These are phyloP conservation scores for Rhegmatorhina hoffmannsi DNA, from an alignment of 2,113 vertebrate species.

Conservation along the genomic window DNA sequence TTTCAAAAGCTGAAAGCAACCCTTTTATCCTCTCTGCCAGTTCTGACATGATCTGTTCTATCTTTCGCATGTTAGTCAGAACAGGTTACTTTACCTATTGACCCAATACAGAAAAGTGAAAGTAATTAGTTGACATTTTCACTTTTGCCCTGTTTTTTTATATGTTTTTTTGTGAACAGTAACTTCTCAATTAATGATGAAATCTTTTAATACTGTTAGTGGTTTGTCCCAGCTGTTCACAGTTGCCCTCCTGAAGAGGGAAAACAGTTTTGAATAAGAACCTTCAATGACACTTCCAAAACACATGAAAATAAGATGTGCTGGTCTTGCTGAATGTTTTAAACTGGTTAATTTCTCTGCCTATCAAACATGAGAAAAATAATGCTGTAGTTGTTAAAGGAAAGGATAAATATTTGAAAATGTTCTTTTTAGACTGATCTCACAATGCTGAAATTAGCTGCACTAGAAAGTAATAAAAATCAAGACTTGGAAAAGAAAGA, in stretches of 20 bases:
- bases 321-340: not conserved
- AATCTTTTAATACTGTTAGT: not conserved
- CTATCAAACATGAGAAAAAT: not conserved
- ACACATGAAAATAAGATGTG: not conserved
- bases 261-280: not conserved
- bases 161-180: not conserved
- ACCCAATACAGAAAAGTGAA: not conserved
- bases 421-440: slow-evolving; percentile 90
- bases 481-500: slow-evolving; percentile 99
- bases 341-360: not conserved
- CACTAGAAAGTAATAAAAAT: slow-evolving; percentile 99
- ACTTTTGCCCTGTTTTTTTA: not conserved
- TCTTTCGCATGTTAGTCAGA: not conserved
- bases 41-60: not conserved
- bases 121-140: not conserved
- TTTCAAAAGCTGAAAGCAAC: not conserved
- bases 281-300: not conserved
- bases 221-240: not conserved
- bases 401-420: slow-evolving; percentile 23
- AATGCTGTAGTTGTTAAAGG: not conserved
- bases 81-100: not conserved
- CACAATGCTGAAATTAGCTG: slow-evolving; percentile 96
- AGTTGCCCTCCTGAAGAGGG: not conserved
- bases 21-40: not conserved
- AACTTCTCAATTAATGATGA: not conserved